phyloP scores from a whole-genome alignment of 2,888 invertebrate species.

The Yponomeuta evonymella region DNA sequence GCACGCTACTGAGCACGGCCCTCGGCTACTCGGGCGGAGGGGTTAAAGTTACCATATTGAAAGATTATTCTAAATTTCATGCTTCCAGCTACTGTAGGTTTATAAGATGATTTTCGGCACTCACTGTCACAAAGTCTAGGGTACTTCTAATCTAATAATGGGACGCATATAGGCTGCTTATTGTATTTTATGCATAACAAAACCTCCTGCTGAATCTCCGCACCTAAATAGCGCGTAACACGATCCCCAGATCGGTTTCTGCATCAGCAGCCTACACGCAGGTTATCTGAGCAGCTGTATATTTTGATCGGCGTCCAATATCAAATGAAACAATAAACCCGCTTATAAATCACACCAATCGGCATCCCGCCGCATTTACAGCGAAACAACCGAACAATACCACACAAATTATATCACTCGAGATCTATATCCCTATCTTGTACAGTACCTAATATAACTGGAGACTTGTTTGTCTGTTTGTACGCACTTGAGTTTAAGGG shows the following conservation, averaged over 20 bases:
- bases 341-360: constrained; percentile 14
- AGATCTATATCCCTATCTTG: constrained; percentile 17
- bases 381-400: constrained; percentile 16
- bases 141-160: no score
- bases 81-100: no score
- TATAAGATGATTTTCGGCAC: no score
- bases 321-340: constrained; percentile 5
- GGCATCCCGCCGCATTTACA: constrained; percentile 13
- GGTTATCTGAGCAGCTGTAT: constrained; percentile 2
- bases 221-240: not conserved
- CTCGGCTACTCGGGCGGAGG: no score
- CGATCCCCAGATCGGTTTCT: not conserved
- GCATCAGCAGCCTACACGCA: not conserved
- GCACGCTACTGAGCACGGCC: no score
- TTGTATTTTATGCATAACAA: not conserved
- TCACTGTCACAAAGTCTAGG: no score
- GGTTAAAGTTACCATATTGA: no score
- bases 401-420: constrained; percentile 19
- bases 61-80: no score
- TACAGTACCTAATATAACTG: not conserved
- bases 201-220: not conserved
- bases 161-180: no score
- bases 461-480: not conserved
- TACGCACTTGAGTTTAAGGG: not conserved
- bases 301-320: not conserved